These are phyloP conservation scores for Carcharodon carcharias DNA, from an alignment of 2,797 vertebrate genomes.

Conservation along the genomic window DNA sequence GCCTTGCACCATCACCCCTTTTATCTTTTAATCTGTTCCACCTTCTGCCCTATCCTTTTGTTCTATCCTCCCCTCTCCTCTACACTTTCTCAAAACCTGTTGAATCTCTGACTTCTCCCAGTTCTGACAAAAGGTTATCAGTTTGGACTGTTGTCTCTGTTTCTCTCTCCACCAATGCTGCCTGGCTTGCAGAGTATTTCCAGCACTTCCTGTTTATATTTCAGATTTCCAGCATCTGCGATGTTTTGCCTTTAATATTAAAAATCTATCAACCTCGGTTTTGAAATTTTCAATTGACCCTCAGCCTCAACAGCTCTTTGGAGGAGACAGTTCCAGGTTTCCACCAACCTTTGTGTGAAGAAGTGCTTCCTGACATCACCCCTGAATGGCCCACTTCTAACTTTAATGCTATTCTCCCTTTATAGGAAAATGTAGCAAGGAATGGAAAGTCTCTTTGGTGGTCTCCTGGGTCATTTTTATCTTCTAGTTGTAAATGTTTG, in stretches of 20 bases:
- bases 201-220: background rate
- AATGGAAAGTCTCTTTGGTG: background rate
- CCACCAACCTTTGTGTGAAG: background rate
- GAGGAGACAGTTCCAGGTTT: background rate
- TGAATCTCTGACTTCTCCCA: background rate
- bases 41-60: background rate
- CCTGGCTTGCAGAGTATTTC: background rate
- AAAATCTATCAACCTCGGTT: background rate
- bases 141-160: background rate
- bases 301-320: background rate
- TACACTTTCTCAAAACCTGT: background rate
- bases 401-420: background rate
- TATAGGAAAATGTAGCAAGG: background rate
- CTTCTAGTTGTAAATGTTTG: constrained; percentile 9
- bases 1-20: background rate
- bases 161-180: background rate
- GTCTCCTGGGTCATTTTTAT: background rate
- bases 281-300: background rate
- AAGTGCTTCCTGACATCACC: background rate
- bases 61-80: background rate
- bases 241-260: background rate
- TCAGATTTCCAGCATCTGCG: background rate
- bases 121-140: background rate
- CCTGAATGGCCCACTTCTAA: background rate
- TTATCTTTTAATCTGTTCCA: background rate